These are phyloP conservation scores for Slavum lentiscoides DNA, from an alignment of 2,888 invertebrate genomes.

Conservation along the genomic window DNA sequence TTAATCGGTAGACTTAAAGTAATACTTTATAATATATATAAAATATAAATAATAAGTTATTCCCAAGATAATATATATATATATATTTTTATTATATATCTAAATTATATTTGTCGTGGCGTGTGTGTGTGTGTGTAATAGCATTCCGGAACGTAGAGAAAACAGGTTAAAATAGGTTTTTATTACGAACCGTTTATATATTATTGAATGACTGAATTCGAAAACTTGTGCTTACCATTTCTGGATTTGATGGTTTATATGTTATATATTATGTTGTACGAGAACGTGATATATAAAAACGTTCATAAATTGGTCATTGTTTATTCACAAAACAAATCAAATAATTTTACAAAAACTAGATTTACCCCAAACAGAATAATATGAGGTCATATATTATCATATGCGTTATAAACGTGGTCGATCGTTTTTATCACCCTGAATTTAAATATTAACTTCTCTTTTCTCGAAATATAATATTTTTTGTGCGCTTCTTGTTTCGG, in stretches of 20 bases:
- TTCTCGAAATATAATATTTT: too few species aligned
- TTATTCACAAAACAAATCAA: background rate
- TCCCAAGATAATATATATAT: too few species aligned
- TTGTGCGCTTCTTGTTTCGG: too few species aligned
- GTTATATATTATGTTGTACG: background rate
- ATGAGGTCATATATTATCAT: too few species aligned
- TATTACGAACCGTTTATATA: slow-evolving; percentile 21
- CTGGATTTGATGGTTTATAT: slow-evolving; percentile 11
- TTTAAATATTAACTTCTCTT: too few species aligned
- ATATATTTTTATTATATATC: background rate
- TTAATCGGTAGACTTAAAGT: background rate
- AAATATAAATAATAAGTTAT: too few species aligned
- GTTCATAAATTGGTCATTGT: slow-evolving; percentile 37
- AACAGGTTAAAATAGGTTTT: slow-evolving; percentile 30
- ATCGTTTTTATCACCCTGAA: too few species aligned
- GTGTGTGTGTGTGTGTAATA: background rate
- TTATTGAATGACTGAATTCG: background rate
- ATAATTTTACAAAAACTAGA: background rate
- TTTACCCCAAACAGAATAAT: background rate
- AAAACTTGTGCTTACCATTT: slow-evolving; percentile 41
- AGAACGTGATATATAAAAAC: slow-evolving; percentile 31
- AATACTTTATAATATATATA: too few species aligned
- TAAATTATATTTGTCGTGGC: too few species aligned
- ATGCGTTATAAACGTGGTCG: too few species aligned
- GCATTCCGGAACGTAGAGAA: slow-evolving; percentile 13